These are phyloP conservation scores for Trichacis sp. DNA, from an alignment of 2,888 invertebrate species.

Conservation along the genomic window DNA sequence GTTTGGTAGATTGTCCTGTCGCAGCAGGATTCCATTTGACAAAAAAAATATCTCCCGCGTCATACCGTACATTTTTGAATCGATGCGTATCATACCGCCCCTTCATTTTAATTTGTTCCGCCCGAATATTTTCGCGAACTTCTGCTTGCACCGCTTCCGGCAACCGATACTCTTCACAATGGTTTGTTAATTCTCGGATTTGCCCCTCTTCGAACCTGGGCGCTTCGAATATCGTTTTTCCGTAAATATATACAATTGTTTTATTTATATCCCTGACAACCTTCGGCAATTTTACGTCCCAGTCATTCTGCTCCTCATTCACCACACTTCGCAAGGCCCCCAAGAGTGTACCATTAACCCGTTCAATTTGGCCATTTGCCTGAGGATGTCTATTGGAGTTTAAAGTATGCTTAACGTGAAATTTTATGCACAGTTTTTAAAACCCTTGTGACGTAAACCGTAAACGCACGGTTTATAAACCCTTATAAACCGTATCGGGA, in stretches of 20 bases:
- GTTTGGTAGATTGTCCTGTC: constrained; percentile 12
- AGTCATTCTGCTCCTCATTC: constrained; percentile 5
- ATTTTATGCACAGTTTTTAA: constrained; percentile 20
- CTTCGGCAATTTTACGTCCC: constrained; percentile 3
- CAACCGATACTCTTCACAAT: constrained; percentile 6
- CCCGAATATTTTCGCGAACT: constrained; percentile 1
- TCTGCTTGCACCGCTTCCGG: constrained; percentile 1
- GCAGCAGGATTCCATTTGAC: constrained; percentile 3
- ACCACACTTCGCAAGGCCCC: not conserved
- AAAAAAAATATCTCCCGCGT: constrained; percentile 11
- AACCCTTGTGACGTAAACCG: constrained; percentile 32
- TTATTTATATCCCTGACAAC: constrained; percentile 7
- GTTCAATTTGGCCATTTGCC: constrained; percentile 9
- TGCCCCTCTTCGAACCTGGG: constrained; percentile 9
- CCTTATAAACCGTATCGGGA: constrained; percentile 24
- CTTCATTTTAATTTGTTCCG: constrained; percentile 6
- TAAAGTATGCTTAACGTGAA: constrained; percentile 11
- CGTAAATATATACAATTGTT: not conserved
- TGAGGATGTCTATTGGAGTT: constrained; percentile 20
- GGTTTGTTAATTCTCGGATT: not conserved
- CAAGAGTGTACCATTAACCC: constrained; percentile 8
- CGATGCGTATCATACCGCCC: not conserved
- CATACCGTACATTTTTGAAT: not conserved
- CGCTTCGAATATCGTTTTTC: constrained; percentile 6
- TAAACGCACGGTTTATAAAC: constrained; percentile 29